Percentiles rank a stretch among this genome's conserved stretches.
Evolutionary conservation across 35 echinoderm and acorn worm species (phyloP).

Genomic region (Heliocidaris tuberculata): DNA sequence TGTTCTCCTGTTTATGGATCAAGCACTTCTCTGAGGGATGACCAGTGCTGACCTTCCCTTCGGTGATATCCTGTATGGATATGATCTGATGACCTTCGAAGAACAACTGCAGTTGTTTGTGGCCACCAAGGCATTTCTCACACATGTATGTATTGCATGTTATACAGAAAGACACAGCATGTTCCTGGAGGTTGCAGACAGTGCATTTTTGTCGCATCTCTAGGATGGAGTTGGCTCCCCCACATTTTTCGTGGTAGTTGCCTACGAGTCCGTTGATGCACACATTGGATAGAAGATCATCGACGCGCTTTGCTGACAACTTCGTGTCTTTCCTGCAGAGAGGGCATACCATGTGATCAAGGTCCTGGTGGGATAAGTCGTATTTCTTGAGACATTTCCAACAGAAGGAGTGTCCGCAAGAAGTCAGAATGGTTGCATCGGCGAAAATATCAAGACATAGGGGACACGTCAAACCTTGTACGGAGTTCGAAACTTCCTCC

Average conservation of each 20-base stretch:
- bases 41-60: too few species aligned
- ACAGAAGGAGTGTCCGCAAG: not conserved
- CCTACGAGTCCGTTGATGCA: not conserved
- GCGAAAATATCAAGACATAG: not conserved
- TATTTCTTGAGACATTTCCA: not conserved
- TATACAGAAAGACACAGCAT: not conserved
- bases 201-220: not conserved
- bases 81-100: not conserved
- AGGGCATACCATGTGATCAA: not conserved
- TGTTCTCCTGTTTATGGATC: too few species aligned
- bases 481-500: too few species aligned
- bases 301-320: not conserved
- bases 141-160: not conserved
- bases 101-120: not conserved
- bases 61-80: too few species aligned
- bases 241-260: not conserved
- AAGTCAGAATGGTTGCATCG: not conserved
- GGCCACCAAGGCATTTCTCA: not conserved
- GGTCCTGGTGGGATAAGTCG: not conserved
- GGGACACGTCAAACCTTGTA: not conserved
- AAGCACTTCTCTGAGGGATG: too few species aligned
- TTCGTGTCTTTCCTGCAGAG: not conserved
- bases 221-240: not conserved
- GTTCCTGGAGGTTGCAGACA: not conserved
- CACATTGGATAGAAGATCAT: not conserved